Conservation (phyloP, 2,888 invertebrate species). For the Clostera curtula region DNA sequence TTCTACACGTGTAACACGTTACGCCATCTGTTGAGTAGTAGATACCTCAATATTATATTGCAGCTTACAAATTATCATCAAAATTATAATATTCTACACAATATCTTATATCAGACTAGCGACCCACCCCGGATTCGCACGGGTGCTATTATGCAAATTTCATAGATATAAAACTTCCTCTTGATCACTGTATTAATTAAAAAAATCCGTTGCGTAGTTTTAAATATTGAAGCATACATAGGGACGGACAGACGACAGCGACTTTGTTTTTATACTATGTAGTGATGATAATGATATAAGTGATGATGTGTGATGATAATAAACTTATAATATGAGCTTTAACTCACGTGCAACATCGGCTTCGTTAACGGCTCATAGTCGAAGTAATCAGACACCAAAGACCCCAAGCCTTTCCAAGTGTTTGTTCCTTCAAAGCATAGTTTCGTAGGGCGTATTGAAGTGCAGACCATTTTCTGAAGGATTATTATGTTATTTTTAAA, state of each 20-base stretch:
- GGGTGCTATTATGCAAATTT: no score
- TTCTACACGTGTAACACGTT: conserved; percentile 5
- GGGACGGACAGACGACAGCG: no score
- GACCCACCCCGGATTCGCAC: no score
- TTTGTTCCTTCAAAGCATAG: conserved; percentile 81
- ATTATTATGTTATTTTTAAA: no score
- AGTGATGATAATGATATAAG: not conserved
- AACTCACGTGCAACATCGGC: conserved; percentile 81
- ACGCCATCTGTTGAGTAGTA: conserved; percentile 31
- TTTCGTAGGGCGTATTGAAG: conserved; percentile 85
- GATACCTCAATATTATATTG: not conserved
- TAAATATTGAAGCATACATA: no score
- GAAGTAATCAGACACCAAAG: conserved; percentile 86
- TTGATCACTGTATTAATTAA: no score
- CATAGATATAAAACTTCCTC: no score
- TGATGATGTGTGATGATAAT: not conserved
- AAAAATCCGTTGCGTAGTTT: no score
- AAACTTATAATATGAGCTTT: conserved; percentile 4
- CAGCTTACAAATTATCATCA: not conserved
- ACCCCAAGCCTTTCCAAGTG: conserved; percentile 81
- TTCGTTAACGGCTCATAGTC: conserved; percentile 81
- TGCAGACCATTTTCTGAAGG: conserved; percentile 90
- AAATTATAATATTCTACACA: not conserved
- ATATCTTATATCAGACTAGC: no score
- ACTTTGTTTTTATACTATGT: no score